phyloP scores from a whole-genome alignment of 2,797 vertebrate species.

The Notolepis coatsorum region DNA sequence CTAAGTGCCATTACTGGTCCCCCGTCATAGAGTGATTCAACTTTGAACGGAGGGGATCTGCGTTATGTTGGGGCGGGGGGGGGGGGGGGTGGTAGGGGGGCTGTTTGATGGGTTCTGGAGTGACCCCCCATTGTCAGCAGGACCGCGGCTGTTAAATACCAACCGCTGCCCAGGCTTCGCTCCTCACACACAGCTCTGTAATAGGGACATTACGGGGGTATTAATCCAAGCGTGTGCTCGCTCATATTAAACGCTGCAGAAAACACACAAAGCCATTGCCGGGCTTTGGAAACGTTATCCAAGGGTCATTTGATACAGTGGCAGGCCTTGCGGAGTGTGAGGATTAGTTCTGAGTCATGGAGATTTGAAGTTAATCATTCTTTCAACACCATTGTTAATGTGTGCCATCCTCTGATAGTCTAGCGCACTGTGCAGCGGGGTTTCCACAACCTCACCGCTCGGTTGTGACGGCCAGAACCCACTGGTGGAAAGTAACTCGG shows the following conservation, averaged over 20 bases:
- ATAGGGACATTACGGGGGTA: conserved; percentile 64
- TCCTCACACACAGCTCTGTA: conserved; percentile 25
- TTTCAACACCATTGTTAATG: conserved; percentile 46
- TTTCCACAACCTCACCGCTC: conserved; percentile 19
- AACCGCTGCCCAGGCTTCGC: conserved; percentile 16
- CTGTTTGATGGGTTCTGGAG: background rate
- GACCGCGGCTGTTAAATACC: conserved; percentile 39
- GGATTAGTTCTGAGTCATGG: conserved; percentile 59
- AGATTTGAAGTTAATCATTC: conserved; percentile 67
- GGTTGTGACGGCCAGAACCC: no score
- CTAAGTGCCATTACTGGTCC: conserved; percentile 49
- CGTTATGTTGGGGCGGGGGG: background rate
- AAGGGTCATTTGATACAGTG: conserved; percentile 52
- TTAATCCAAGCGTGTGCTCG: conserved; percentile 63
- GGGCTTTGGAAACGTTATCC: conserved; percentile 50
- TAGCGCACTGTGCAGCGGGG: background rate
- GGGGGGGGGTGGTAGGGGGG: background rate
- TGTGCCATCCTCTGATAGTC: background rate
- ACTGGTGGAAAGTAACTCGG: no score
- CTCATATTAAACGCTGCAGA: conserved; percentile 58
- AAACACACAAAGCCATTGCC: conserved; percentile 54
- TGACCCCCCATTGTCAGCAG: conserved; percentile 9
- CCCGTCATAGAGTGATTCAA: conserved; percentile 50
- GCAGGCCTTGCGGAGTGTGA: conserved; percentile 30
- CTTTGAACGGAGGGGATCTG: conserved; percentile 33